Conservation (phyloP, 1,140 invertebrate genomes). For the Atta colombica region DNA sequence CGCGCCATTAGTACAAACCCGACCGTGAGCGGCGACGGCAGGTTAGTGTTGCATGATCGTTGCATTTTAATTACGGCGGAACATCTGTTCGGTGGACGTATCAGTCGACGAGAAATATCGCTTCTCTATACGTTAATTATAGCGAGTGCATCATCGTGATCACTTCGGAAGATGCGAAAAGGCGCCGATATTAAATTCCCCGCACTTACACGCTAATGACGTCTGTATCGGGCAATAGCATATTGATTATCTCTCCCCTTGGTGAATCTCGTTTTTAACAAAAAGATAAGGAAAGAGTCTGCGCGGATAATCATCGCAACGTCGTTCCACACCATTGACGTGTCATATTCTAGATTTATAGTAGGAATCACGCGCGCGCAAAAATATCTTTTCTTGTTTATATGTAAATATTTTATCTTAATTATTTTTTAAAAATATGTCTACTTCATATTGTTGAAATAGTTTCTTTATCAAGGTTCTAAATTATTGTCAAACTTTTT, state of each 20-base stretch:
- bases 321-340: background rate
- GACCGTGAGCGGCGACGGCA: conserved; percentile 67
- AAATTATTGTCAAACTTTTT: too few species aligned
- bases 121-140: conserved; percentile 72
- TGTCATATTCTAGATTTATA: background rate
- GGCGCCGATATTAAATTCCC: conserved; percentile 68
- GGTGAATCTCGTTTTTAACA: background rate
- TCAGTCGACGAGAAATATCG: conserved; percentile 72
- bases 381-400: background rate
- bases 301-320: background rate
- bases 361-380: background rate
- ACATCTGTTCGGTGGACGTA: conserved; percentile 75
- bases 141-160: conserved; percentile 66
- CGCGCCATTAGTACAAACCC: conserved; percentile 71
- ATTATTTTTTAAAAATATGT: too few species aligned
- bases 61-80: conserved; percentile 75
- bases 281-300: background rate
- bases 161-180: conserved; percentile 42
- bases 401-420: background rate
- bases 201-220: conserved; percentile 47
- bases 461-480: too few species aligned
- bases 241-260: conserved; percentile 62
- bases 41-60: conserved; percentile 69
- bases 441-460: too few species aligned
- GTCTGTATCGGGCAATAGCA: conserved; percentile 44